A percentile compares a stretch with the other conserved stretches of the same genome.
phyloP scores from a whole-genome alignment of 1,140 invertebrate species.

The Drosophila pseudoobscura region DNA sequence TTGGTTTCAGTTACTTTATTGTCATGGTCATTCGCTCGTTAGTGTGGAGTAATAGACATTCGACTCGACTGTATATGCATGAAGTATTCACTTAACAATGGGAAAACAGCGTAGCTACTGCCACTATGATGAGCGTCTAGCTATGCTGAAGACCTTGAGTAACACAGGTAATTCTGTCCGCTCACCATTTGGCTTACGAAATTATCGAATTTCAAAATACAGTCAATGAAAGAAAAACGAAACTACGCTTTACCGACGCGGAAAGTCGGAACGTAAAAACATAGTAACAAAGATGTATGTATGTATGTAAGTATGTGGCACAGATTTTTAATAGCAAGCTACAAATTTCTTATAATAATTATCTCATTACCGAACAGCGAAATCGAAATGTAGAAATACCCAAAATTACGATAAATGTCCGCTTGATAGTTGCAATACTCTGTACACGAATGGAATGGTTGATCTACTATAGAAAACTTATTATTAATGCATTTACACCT shows the following conservation, averaged over 20 bases:
- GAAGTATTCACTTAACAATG: conserved; percentile 43
- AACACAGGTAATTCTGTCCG: conserved; percentile 55
- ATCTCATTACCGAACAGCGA: too few species aligned
- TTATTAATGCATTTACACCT: too few species aligned
- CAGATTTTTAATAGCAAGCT: conserved; percentile 4
- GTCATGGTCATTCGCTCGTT: conserved; percentile 40
- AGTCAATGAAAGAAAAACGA: conserved; percentile 34
- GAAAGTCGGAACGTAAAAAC: conserved; percentile 69
- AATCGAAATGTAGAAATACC: too few species aligned
- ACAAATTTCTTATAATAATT: neutral
- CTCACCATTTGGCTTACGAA: conserved; percentile 45
- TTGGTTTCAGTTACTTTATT: conserved; percentile 37
- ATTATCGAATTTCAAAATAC: conserved; percentile 71
- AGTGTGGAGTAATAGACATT: conserved; percentile 52
- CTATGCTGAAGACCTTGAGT: conserved; percentile 68
- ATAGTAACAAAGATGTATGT: neutral
- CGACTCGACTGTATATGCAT: conserved; percentile 39
- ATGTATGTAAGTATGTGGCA: conserved; percentile 5
- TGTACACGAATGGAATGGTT: too few species aligned
- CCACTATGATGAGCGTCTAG: conserved; percentile 19
- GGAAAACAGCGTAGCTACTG: conserved; percentile 41
- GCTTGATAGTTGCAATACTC: too few species aligned
- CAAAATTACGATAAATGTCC: too few species aligned
- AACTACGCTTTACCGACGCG: conserved; percentile 53
- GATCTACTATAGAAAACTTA: too few species aligned